Conservation (phyloP, 2,113 vertebrate species). For the Oxyruncus cristatus region DNA sequence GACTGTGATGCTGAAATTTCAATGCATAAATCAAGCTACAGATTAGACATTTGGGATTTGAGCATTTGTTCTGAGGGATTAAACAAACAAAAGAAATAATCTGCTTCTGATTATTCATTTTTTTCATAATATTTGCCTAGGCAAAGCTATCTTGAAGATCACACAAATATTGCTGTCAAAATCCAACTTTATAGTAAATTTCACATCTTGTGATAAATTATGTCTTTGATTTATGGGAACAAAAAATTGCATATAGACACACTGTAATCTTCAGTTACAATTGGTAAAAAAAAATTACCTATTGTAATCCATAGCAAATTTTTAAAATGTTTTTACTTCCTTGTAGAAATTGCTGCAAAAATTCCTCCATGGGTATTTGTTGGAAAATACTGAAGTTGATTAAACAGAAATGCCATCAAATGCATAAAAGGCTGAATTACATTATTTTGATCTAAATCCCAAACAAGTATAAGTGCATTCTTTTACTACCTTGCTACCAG, state of each 20-base stretch:
- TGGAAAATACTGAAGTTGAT: background rate
- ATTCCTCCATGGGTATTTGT: background rate
- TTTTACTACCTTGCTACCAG: background rate
- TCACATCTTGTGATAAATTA: background rate
- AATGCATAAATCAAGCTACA: background rate
- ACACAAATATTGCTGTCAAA: background rate
- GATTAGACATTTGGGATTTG: background rate
- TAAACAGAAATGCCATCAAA: background rate
- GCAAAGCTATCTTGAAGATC: background rate
- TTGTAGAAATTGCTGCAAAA: background rate
- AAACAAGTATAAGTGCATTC: background rate
- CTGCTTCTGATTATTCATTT: background rate
- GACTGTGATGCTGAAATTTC: background rate
- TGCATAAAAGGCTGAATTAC: background rate
- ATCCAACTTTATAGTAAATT: background rate
- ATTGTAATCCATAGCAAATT: background rate
- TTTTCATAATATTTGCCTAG: background rate
- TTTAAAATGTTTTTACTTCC: background rate
- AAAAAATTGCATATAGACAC: background rate
- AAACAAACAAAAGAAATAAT: background rate
- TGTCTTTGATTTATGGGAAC: background rate
- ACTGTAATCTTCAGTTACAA: background rate
- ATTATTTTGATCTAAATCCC: background rate
- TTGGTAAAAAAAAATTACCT: background rate
- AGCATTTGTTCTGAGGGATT: background rate